phyloP scores from a whole-genome alignment of 2,797 vertebrate genomes.

The Enteromius mattozi region DNA sequence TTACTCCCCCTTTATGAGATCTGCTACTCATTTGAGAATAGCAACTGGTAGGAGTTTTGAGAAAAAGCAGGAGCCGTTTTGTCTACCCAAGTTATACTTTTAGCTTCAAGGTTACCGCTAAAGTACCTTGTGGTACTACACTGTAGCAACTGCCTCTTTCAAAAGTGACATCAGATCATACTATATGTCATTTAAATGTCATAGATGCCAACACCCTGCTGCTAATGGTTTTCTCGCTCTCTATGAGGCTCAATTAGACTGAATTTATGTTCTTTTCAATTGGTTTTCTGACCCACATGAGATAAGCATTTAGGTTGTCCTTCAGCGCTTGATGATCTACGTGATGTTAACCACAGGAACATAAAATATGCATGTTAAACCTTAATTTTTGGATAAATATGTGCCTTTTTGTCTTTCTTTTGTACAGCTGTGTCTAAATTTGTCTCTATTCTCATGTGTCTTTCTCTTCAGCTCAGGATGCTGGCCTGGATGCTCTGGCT shows the following conservation, averaged over 20 bases:
- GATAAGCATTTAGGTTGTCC: not conserved
- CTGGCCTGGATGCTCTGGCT: conserved; percentile 91
- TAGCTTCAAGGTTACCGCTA: conserved; percentile 15
- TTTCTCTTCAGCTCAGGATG: conserved; percentile 87
- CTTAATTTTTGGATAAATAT: not conserved
- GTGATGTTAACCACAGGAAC: conserved; percentile 1
- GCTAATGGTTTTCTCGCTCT: not conserved
- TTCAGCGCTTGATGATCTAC: not conserved
- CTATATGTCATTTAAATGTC: not conserved
- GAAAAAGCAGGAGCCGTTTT: conserved; percentile 30
- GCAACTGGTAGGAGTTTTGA: conserved; percentile 9
- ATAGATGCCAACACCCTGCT: not conserved
- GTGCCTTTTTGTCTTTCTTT: conserved; percentile 41
- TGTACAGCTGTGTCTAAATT: conserved; percentile 27
- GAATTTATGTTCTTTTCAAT: not conserved
- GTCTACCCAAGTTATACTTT: conserved; percentile 22
- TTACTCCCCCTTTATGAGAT: not conserved
- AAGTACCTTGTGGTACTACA: conserved; percentile 14
- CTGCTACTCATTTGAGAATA: conserved; percentile 30
- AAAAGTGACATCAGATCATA: conserved; percentile 2
- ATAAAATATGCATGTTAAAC: conserved; percentile 10
- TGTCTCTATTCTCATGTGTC: not conserved
- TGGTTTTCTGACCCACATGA: conserved; percentile 1
- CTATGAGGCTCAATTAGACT: not conserved
- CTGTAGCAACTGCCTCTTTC: not conserved